Base-by-base conservation (phyloP, 2,113 vertebrate species). In the Chaenogobius annularis region DNA sequence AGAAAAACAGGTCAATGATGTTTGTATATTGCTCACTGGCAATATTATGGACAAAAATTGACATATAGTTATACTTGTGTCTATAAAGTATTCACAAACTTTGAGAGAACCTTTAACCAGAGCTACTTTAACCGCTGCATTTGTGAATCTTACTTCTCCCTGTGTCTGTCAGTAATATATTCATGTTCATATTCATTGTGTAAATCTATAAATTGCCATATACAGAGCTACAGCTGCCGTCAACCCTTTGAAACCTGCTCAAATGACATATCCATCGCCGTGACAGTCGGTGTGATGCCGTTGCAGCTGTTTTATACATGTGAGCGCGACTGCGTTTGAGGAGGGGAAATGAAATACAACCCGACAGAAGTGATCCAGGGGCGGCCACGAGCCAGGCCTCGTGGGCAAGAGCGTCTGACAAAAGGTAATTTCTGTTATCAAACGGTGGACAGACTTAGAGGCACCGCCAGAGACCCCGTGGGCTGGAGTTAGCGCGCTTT, bases 401-500 rank as follows among this genome's bases (percentile, higher is more conserved):
- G 26, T 35, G 15, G 59, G 17, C 15, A 40, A n/a, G 59, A 19
- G 14, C 14, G 19, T 63, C 59, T 17, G 8, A 63, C 59, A 40
- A 63, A 63, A 63, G 59, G 59, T 63, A 40, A 63, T 63, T 63
- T 40, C 59, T 40, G 35, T 63, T 63, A 40, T 63, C 59, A 63
- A 40, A 19, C 2, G 3, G 31, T 10, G 59, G 59, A 6, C 59
- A n/a, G 59, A 37, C 26, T 40, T 11, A n/a, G 59, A 40, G 35
- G 7, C 59, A 40, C 15, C 19, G 59, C 35, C 35, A 19, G 59
- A 13, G 22, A 10, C 31, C 59, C 59, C 10, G 1, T 1, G 40
- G 56, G 12, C 23, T 35, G 23, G 10, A 13, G 22, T 59, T 59
- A 59, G 23, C 26, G 59, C 9, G 31, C 1, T 62, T 1, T 62